Evolutionary conservation across 2,113 vertebrate species (phyloP).

Genomic region (Notarius lentiginosus): DNA sequence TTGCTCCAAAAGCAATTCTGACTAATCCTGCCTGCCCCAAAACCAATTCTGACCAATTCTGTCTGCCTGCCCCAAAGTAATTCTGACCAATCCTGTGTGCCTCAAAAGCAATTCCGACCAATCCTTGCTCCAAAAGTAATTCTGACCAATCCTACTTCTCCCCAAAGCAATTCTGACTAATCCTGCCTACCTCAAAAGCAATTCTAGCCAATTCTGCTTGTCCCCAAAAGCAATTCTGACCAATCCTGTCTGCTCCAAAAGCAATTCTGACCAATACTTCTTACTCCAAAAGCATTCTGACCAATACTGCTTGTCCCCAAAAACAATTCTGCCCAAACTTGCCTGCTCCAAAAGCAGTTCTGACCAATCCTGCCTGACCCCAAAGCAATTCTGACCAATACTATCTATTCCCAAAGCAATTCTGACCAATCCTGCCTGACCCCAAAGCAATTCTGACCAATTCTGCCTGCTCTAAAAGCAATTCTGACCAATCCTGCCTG

Average conservation of each 20-base stretch:
- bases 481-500: not conserved
- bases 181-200: not conserved
- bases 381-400: not conserved
- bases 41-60: no score
- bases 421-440: not conserved
- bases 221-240: not conserved
- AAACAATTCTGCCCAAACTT: not conserved
- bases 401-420: not conserved
- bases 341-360: no score
- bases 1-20: not conserved
- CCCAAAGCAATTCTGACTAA: not conserved
- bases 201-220: not conserved
- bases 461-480: not conserved
- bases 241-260: not conserved
- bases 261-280: not conserved
- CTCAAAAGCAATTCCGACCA: not conserved
- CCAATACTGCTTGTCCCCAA: no score
- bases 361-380: not conserved
- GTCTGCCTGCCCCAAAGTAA: no score
- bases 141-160: not conserved
- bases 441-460: not conserved
- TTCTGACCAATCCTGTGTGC: not conserved
- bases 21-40: no score
- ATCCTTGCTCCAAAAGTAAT: no score
- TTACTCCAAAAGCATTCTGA: not conserved